These are phyloP conservation scores for Rhagophthalmus giganteus DNA, from an alignment of 2,888 invertebrate genomes.

Conservation along the genomic window DNA sequence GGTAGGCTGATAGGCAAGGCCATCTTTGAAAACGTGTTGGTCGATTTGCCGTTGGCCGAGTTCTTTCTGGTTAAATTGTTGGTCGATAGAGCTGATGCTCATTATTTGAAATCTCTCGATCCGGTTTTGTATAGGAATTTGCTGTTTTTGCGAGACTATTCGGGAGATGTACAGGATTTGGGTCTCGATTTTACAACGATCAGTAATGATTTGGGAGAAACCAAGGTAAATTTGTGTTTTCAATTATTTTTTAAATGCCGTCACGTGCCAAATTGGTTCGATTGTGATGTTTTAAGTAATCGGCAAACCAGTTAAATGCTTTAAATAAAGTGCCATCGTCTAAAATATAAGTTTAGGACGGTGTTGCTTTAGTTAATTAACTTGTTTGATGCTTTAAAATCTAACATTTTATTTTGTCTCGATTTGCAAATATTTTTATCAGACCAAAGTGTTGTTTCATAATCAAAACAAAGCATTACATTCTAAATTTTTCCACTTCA, in stretches of 20 bases:
- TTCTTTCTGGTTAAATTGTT: constrained; percentile 91
- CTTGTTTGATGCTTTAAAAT: too few species aligned
- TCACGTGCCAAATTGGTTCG: not conserved
- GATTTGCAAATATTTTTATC: too few species aligned
- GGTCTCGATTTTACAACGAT: constrained; percentile 93
- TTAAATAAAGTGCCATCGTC: not conserved
- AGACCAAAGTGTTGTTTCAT: too few species aligned
- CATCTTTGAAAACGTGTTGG: constrained; percentile 90
- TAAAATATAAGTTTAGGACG: too few species aligned
- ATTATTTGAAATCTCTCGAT: constrained; percentile 92
- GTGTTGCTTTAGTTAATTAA: too few species aligned
- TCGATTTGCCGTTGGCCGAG: constrained; percentile 93
- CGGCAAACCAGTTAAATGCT: not conserved
- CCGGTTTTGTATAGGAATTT: constrained; percentile 90
- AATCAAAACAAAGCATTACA: too few species aligned
- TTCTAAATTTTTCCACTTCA: too few species aligned
- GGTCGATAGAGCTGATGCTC: constrained; percentile 76
- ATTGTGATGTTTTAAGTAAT: not conserved
- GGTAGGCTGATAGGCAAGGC: constrained; percentile 95
- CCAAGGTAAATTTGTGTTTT: constrained; percentile 60
- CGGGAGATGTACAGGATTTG: constrained; percentile 83
- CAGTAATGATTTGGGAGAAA: constrained; percentile 87
- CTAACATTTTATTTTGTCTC: too few species aligned
- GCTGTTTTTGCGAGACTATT: constrained; percentile 81
- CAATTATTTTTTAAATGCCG: not conserved